Percentiles rank a stretch among this genome's conserved stretches.
Conservation (phyloP, 2,888 invertebrate genomes). For the Microplitis deprimator region DNA sequence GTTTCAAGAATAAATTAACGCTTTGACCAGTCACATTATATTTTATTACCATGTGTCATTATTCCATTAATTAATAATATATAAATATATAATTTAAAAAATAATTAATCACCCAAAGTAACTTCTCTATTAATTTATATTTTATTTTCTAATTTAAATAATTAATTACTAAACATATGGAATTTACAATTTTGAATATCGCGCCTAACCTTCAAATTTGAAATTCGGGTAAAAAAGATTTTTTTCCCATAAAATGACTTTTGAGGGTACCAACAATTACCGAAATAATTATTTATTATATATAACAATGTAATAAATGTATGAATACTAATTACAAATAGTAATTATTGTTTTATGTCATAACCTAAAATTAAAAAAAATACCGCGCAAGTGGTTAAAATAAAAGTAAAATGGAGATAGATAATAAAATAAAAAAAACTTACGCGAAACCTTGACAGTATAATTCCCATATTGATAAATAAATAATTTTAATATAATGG, state of each 20-base stretch:
- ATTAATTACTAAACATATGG: neutral
- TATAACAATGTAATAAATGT: neutral
- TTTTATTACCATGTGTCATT: constrained; percentile 12
- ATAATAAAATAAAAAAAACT: constrained; percentile 50
- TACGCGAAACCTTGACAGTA: constrained; percentile 65
- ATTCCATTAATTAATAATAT: constrained; percentile 17
- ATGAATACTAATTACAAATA: neutral
- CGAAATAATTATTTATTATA: constrained; percentile 18
- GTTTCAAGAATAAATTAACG: constrained; percentile 56
- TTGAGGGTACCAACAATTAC: neutral
- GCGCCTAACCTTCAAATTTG: constrained; percentile 54
- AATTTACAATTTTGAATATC: constrained; percentile 37
- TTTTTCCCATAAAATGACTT: neutral
- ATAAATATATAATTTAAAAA: neutral
- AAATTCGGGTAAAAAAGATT: neutral
- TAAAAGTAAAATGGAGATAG: constrained; percentile 26
- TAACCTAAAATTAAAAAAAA: constrained; percentile 18
- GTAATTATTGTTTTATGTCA: neutral
- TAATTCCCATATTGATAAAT: constrained; percentile 59
- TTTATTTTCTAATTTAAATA: neutral
- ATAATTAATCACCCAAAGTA: neutral
- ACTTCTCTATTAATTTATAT: neutral
- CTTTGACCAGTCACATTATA: constrained; percentile 31
- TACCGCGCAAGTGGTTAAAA: constrained; percentile 36
- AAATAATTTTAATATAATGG: neutral